Percentiles rank a stretch among this genome's conserved stretches.
Conservation (phyloP, 2,113 vertebrate genomes). For the Rhadina sibilatrix region DNA sequence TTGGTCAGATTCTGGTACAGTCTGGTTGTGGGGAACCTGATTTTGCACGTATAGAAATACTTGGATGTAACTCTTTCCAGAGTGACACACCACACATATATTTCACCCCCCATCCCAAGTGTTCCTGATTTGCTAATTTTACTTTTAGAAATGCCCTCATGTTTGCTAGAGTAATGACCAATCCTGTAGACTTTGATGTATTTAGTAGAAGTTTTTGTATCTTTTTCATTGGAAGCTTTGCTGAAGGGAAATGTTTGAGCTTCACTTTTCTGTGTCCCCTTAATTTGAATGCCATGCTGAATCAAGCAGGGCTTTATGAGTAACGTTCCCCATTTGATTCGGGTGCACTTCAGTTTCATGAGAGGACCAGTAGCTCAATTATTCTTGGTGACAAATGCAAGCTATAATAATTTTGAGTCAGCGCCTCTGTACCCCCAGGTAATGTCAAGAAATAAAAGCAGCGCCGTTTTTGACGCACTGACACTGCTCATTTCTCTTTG, state of each 20-base stretch:
- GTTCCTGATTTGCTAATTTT: not conserved
- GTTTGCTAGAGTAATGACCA: not conserved
- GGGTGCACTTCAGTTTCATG: not conserved
- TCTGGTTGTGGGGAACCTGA: not conserved
- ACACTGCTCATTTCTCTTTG: not conserved
- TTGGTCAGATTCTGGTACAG: not conserved
- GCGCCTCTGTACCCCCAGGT: not conserved
- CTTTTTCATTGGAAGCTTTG: not conserved
- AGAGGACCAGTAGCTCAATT: not conserved
- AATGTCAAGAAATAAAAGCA: not conserved
- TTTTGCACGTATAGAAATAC: fast-evolving
- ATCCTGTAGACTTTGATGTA: not conserved
- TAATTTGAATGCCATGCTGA: slow-evolving; percentile 53
- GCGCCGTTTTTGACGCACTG: not conserved
- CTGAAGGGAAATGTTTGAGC: not conserved
- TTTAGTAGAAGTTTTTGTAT: not conserved
- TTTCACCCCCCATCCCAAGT: fast-evolving
- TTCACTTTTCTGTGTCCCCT: not conserved
- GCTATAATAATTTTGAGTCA: slow-evolving; percentile 38
- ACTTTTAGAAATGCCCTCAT: not conserved
- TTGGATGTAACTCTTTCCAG: not conserved
- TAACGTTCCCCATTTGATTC: slow-evolving; percentile 4
- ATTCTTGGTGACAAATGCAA: slow-evolving; percentile 60
- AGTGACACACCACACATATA: not conserved
- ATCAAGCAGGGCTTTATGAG: slow-evolving; percentile 5